Conservation (phyloP, 2,113 vertebrate genomes). For the Mormoops blainvillei region DNA sequence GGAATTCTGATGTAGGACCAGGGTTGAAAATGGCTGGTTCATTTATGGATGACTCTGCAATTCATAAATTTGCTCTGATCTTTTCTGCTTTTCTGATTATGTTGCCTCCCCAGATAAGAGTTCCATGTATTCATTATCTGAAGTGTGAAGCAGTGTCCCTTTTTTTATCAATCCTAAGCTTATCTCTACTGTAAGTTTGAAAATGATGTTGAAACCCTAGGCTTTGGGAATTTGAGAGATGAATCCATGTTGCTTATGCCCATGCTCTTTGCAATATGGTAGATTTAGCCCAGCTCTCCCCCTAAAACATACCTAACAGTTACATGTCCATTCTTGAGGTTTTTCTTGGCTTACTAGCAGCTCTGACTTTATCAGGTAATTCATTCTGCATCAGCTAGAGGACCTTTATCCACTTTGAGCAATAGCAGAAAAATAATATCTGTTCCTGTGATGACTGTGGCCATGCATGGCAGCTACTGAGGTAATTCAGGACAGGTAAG, state of each 20-base stretch:
- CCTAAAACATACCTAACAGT: background rate
- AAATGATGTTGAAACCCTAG: constrained; percentile 19
- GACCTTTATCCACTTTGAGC: constrained; percentile 32
- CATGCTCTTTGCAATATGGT: background rate
- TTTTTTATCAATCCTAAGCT: background rate
- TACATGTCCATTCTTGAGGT: constrained; percentile 15
- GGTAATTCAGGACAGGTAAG: background rate
- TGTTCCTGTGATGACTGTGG: constrained; percentile 11
- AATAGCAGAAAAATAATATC: background rate
- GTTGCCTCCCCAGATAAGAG: background rate
- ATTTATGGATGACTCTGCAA: background rate
- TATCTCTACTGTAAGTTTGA: background rate
- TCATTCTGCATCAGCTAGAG: background rate
- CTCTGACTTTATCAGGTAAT: constrained; percentile 36
- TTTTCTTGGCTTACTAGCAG: constrained; percentile 27
- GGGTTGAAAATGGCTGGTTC: background rate
- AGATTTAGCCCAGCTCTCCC: background rate
- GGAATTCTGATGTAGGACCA: background rate
- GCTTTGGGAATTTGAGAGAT: constrained; percentile 16
- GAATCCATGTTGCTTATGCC: background rate
- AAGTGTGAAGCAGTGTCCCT: background rate
- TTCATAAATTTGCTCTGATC: background rate
- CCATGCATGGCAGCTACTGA: background rate
- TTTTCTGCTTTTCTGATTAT: constrained; percentile 15
- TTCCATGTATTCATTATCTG: background rate